A percentile compares a stretch with the other conserved stretches of the same genome.
These are phyloP conservation scores for Thalassoma bifasciatum DNA, from an alignment of 2,113 vertebrate species.

Conservation along the genomic window DNA sequence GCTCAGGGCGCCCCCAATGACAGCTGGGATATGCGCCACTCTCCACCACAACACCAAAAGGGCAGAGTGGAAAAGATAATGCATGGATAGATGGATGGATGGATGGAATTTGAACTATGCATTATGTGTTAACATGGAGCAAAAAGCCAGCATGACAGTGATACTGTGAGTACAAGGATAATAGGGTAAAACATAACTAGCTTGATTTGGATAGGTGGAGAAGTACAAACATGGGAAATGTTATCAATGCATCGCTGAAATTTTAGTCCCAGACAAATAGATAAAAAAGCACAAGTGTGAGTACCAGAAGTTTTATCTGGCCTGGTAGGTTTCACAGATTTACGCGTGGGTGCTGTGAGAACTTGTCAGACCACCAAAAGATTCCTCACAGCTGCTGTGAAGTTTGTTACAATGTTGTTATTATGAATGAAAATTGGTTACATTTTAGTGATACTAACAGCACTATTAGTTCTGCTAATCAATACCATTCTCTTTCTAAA, in stretches of 20 bases:
- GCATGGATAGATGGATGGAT: no score
- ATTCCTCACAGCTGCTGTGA: constrained; percentile 22
- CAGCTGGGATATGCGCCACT: no score
- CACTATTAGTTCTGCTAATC: no score
- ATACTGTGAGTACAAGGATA: constrained; percentile 18
- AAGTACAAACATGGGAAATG: constrained; percentile 12
- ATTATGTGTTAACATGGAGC: no score
- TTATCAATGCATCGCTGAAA: constrained; percentile 12
- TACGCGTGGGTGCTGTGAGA: background rate
- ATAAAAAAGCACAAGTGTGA: constrained; percentile 2
- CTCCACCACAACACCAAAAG: no score
- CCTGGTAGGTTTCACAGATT: constrained; percentile 17
- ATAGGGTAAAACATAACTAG: background rate
- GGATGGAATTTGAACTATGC: no score
- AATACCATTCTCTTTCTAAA: no score
- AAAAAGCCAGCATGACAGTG: no score
- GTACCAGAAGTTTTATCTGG: constrained; percentile 27
- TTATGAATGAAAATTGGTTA: background rate
- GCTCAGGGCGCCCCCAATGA: no score
- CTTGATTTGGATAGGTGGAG: constrained; percentile 15
- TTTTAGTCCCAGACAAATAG: constrained; percentile 19
- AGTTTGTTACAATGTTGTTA: constrained; percentile 10
- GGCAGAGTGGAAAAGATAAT: no score
- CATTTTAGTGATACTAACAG: no score
- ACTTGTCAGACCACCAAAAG: constrained; percentile 10